A percentile compares a stretch with the other conserved stretches of the same genome.
Conservation (phyloP, 92 coral and sea anemone genomes). For the Pocillopora grandis region DNA sequence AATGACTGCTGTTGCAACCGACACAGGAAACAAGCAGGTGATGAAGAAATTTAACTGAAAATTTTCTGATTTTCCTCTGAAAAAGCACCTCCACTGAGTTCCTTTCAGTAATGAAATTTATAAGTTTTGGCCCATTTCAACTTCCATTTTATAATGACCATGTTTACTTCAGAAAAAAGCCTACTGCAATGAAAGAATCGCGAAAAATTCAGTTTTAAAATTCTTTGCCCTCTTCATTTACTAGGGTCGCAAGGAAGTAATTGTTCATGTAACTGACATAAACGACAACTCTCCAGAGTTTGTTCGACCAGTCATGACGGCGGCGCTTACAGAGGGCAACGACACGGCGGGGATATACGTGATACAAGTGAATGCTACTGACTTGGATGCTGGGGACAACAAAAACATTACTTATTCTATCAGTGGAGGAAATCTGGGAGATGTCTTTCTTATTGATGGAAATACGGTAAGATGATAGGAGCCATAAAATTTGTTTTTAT, state of each 20-base stretch:
- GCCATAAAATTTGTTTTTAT: no score
- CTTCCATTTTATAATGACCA: not conserved
- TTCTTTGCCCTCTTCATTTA: not conserved
- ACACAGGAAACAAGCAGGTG: constrained; percentile 73
- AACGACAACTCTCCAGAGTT: constrained; percentile 90
- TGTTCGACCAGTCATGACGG: constrained; percentile 55
- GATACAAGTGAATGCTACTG: constrained; percentile 76
- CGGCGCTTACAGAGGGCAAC: constrained; percentile 69
- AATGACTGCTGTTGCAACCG: constrained; percentile 71
- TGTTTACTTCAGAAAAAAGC: no score
- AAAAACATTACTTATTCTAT: constrained; percentile 66
- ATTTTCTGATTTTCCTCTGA: not conserved
- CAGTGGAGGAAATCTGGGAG: constrained; percentile 71
- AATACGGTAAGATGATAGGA: constrained; percentile 60
- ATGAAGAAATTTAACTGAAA: not conserved
- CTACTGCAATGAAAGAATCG: no score
- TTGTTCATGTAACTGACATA: constrained; percentile 66
- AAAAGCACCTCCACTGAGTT: not conserved
- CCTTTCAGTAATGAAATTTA: not conserved
- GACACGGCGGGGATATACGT: constrained; percentile 55
- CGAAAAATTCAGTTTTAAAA: not conserved
- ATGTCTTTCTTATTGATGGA: constrained; percentile 68
- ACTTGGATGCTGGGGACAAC: constrained; percentile 82
- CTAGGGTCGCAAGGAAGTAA: constrained; percentile 68
- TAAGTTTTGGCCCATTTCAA: not conserved